phyloP scores from a whole-genome alignment of 2,888 invertebrate genomes.

The Abscondita cerata region DNA sequence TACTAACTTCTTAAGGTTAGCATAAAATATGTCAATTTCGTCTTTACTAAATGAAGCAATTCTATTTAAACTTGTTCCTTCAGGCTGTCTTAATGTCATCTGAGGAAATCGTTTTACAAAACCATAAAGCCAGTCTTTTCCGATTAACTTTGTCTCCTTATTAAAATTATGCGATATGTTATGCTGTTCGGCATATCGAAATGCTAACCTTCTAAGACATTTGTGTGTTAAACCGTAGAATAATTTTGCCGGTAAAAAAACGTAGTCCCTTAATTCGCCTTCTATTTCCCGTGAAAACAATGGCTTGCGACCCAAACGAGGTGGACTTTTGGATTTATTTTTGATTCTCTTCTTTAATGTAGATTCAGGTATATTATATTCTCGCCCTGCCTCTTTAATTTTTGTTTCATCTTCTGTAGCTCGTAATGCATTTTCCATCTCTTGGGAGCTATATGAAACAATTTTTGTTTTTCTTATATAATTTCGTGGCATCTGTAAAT shows the following conservation, averaged over 20 bases:
- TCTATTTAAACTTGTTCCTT: slow-evolving; percentile 18
- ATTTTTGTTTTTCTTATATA: no score
- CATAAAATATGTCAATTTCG: slow-evolving; percentile 7
- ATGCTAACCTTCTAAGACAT: slow-evolving; percentile 24
- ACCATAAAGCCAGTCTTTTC: slow-evolving; percentile 45
- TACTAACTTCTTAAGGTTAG: slow-evolving; percentile 10
- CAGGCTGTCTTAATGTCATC: slow-evolving; percentile 18
- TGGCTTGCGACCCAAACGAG: slow-evolving; percentile 32
- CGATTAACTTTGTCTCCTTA: slow-evolving; percentile 38
- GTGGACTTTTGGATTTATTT: slow-evolving; percentile 17
- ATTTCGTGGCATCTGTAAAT: no score
- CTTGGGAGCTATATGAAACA: no score
- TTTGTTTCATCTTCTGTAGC: no score
- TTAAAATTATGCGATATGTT: slow-evolving; percentile 42
- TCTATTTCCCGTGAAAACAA: slow-evolving; percentile 42
- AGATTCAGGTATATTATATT: no score
- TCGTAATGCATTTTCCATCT: no score
- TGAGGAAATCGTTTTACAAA: slow-evolving; percentile 41
- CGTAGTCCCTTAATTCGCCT: slow-evolving; percentile 27
- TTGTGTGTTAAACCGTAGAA: slow-evolving; percentile 34
- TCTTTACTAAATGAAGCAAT: slow-evolving; percentile 17
- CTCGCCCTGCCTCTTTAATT: no score
- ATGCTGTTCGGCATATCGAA: slow-evolving; percentile 33
- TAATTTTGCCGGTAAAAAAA: slow-evolving; percentile 27
- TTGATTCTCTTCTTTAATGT: no score